Evolutionary conservation across 2,888 invertebrate species (phyloP).

Genomic region (Archips xylosteana): DNA sequence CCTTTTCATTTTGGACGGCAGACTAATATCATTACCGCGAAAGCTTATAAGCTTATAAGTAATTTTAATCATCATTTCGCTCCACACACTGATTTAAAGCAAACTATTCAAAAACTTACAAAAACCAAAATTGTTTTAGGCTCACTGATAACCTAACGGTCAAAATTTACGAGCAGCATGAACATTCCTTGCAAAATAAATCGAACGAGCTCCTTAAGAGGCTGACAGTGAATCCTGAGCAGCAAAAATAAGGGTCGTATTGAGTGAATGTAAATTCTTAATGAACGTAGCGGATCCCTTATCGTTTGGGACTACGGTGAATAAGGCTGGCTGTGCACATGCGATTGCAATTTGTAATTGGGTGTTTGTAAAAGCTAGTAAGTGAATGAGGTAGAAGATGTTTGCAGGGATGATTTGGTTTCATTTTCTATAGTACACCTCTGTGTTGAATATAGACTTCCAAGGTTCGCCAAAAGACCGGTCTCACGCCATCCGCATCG

Average conservation of each 20-base stretch:
- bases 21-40: too few species aligned
- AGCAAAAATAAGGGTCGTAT: conserved; percentile 50
- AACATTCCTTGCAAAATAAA: conserved; percentile 30
- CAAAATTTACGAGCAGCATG: conserved; percentile 16
- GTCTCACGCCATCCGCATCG: too few species aligned
- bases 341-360: background rate
- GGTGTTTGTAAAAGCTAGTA: too few species aligned
- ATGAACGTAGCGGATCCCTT: conserved; percentile 63
- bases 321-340: conserved; percentile 23
- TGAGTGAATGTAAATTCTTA: conserved; percentile 78
- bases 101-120: background rate
- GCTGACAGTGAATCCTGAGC: conserved; percentile 39
- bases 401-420: too few species aligned
- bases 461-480: too few species aligned
- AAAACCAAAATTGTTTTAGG: background rate
- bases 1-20: too few species aligned
- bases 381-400: too few species aligned
- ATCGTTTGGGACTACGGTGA: conserved; percentile 48
- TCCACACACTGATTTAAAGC: too few species aligned
- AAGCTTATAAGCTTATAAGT: too few species aligned
- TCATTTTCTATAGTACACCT: too few species aligned
- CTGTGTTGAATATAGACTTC: too few species aligned
- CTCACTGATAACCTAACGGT: background rate
- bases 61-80: too few species aligned
- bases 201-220: conserved; percentile 40